phyloP scores from a whole-genome alignment of 2,888 invertebrate species.

The Limenitis arthemis region DNA sequence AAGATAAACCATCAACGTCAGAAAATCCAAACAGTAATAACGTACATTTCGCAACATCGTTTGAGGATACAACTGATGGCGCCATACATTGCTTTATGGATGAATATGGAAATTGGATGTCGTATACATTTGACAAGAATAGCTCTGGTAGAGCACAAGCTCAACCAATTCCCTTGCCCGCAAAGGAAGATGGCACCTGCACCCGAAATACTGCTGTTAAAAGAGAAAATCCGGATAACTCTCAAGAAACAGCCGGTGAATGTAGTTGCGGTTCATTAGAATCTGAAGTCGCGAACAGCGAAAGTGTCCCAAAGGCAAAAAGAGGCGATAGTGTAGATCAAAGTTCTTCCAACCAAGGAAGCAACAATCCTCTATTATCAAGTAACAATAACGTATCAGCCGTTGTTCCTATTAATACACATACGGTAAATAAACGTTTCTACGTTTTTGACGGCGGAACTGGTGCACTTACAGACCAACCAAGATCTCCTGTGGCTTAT shows the following conservation, averaged over 20 bases:
- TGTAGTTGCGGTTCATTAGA: constrained; percentile 66
- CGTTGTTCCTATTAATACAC: constrained; percentile 60
- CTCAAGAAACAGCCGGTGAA: constrained; percentile 56
- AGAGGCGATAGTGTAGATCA: constrained; percentile 60
- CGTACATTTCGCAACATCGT: constrained; percentile 82
- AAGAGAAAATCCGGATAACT: constrained; percentile 50
- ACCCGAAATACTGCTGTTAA: constrained; percentile 41
- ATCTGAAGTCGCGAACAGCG: constrained; percentile 58
- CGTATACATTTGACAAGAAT: constrained; percentile 86
- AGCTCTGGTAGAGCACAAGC: constrained; percentile 69
- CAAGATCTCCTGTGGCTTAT: constrained; percentile 60
- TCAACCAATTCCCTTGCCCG: constrained; percentile 50
- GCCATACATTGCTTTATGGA: constrained; percentile 91
- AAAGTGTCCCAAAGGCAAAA: constrained; percentile 49
- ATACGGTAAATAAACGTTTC: constrained; percentile 55
- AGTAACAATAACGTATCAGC: constrained; percentile 62
- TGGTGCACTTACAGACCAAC: constrained; percentile 49
- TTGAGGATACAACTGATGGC: constrained; percentile 87
- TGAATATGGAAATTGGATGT: constrained; percentile 89
- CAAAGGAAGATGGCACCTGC: constrained; percentile 44
- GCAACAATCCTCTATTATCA: constrained; percentile 61
- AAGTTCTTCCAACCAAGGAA: constrained; percentile 67
- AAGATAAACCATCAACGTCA: constrained; percentile 39
- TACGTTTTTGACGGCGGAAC: constrained; percentile 65
- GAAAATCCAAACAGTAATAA: constrained; percentile 46